phyloP scores from a whole-genome alignment of 2,797 vertebrate genomes.

The Calcarius lapponicus region DNA sequence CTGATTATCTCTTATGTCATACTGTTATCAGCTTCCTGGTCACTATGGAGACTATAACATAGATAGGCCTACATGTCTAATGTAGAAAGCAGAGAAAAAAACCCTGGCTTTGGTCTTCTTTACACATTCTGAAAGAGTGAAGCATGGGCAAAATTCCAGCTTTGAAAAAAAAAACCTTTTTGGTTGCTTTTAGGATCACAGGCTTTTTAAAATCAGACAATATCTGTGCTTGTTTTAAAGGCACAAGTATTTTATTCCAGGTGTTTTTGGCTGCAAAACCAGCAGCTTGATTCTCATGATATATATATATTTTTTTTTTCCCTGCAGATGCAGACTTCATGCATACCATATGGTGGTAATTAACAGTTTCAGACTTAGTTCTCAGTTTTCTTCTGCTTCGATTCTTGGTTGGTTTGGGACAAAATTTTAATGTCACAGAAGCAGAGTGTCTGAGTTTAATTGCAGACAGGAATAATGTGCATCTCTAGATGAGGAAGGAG shows the following conservation, averaged over 20 bases:
- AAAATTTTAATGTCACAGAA: slow-evolving; percentile 46
- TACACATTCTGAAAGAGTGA: slow-evolving; percentile 1
- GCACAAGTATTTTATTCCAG: slow-evolving; percentile 35
- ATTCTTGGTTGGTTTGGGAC: slow-evolving; percentile 36
- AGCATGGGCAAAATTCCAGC: slow-evolving; percentile 45
- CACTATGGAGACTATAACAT: slow-evolving; percentile 54
- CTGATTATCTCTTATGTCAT: slow-evolving; percentile 22
- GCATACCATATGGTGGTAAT: slow-evolving; percentile 55
- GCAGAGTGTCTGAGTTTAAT: slow-evolving; percentile 32
- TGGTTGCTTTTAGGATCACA: background rate
- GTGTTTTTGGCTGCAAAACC: slow-evolving; percentile 36
- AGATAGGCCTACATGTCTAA: background rate
- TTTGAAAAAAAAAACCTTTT: slow-evolving; percentile 25
- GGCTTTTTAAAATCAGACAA: background rate
- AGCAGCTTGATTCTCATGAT: background rate
- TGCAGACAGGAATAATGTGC: background rate
- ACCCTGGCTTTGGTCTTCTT: background rate
- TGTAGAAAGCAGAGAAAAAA: slow-evolving; percentile 7
- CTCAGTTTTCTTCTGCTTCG: background rate
- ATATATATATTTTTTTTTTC: background rate
- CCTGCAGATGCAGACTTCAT: slow-evolving; percentile 21
- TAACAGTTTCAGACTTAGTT: slow-evolving; percentile 51
- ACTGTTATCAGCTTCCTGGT: slow-evolving; percentile 17
- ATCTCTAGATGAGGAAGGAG: background rate
- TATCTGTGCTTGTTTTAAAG: slow-evolving; percentile 16